Conservation (phyloP, 2,888 invertebrate genomes). For the Hydrotaea diabolus region DNA sequence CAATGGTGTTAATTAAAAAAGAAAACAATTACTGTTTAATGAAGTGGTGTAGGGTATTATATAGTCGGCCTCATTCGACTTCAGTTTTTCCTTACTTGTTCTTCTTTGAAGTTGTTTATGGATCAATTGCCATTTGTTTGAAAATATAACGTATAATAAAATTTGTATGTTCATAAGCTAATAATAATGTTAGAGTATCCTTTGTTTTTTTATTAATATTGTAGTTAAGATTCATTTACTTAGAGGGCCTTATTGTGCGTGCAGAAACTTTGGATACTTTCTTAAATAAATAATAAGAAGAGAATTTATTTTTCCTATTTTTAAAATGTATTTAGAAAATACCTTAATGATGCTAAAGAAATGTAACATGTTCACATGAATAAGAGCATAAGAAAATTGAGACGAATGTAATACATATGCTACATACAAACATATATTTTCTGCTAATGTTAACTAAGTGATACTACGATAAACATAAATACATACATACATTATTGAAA, state of each 20-base stretch:
- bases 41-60: not conserved
- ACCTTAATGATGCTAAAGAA: not conserved
- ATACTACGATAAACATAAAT: not conserved
- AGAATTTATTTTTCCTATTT: slow-evolving; percentile 47
- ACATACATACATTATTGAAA: not conserved
- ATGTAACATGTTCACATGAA: slow-evolving; percentile 6
- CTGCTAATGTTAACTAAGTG: slow-evolving; percentile 17
- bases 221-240: slow-evolving; percentile 11
- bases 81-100: not conserved
- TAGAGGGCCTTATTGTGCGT: slow-evolving; percentile 31
- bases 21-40: too few species aligned
- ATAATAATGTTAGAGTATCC: slow-evolving; percentile 7
- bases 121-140: slow-evolving; percentile 52
- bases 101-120: slow-evolving; percentile 44
- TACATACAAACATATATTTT: slow-evolving; percentile 8
- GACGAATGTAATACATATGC: not conserved
- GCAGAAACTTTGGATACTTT: slow-evolving; percentile 23
- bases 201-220: slow-evolving; percentile 11
- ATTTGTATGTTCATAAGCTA: slow-evolving; percentile 8
- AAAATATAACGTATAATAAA: slow-evolving; percentile 30
- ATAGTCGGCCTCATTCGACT: not conserved
- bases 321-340: slow-evolving; percentile 22
- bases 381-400: slow-evolving; percentile 11
- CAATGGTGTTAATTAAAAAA: too few species aligned
- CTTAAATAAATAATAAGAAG: slow-evolving; percentile 1